phyloP scores from a whole-genome alignment of 2,113 vertebrate species.

The Geothlypis trichas region DNA sequence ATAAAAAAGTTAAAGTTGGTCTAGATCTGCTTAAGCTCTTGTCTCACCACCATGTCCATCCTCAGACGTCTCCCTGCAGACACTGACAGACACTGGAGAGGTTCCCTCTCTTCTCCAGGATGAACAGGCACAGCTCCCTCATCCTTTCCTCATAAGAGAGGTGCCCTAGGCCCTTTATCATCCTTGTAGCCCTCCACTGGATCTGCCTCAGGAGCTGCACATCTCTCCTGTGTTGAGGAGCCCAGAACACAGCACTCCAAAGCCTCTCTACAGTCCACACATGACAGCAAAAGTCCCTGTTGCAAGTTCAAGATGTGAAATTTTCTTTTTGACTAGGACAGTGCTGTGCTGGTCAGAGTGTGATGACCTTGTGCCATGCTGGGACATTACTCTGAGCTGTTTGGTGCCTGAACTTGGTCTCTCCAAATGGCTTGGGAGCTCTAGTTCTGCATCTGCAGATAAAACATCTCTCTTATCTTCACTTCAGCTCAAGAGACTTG shows the following conservation, averaged over 20 bases:
- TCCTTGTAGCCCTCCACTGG: background rate
- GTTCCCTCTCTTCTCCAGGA: background rate
- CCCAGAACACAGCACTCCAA: background rate
- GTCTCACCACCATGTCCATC: accelerated
- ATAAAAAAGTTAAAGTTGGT: background rate
- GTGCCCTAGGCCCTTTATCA: too few relatives aligned
- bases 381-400: background rate
- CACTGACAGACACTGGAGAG: too few relatives aligned
- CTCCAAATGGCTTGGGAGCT: background rate
- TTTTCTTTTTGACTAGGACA: background rate
- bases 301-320: background rate
- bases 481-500: background rate
- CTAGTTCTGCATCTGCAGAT: background rate
- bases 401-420: background rate
- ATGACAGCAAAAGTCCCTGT: background rate
- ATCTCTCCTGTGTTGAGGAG: background rate
- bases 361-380: background rate
- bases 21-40: background rate
- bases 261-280: accelerated
- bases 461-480: background rate
- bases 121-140: background rate
- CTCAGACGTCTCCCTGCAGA: background rate
- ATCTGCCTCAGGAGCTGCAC: background rate
- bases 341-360: background rate
- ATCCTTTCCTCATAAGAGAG: background rate